phyloP scores from a whole-genome alignment of 1,140 invertebrate species.

The Drosophila kikkawai region DNA sequence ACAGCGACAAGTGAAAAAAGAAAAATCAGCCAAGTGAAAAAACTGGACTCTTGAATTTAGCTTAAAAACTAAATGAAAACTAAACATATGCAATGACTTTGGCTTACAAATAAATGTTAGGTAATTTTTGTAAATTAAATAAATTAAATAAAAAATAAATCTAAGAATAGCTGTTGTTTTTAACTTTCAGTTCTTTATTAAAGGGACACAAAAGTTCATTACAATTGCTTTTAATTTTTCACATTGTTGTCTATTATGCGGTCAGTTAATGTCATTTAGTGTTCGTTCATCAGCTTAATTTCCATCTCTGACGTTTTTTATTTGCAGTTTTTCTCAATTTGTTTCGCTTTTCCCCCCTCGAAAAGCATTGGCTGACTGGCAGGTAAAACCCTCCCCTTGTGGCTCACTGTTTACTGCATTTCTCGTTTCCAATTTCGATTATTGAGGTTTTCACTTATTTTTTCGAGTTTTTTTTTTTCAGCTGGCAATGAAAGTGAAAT shows the following conservation, averaged over 20 bases:
- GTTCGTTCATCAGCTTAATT: slow-evolving; percentile 54
- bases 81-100: not conserved
- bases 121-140: not conserved
- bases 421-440: slow-evolving; percentile 45
- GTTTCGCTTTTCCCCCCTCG: not conserved
- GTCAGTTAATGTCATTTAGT: slow-evolving; percentile 57
- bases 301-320: slow-evolving; percentile 9
- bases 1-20: slow-evolving; percentile 45
- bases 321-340: slow-evolving; percentile 14
- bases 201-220: slow-evolving; percentile 16
- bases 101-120: not conserved
- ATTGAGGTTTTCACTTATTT: slow-evolving; percentile 49
- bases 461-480: slow-evolving; percentile 26
- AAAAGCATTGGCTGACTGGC: not conserved
- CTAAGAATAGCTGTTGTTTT: not conserved
- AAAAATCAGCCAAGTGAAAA: slow-evolving; percentile 26
- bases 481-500: slow-evolving; percentile 65
- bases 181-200: not conserved
- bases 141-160: too few relatives aligned
- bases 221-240: slow-evolving; percentile 71
- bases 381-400: not conserved
- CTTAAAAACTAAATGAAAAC: not conserved
- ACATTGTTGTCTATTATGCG: slow-evolving; percentile 29
- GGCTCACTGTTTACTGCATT: slow-evolving; percentile 3
- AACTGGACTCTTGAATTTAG: not conserved